Conservation (phyloP, 2,888 invertebrate species). For the Rotaria socialis region DNA sequence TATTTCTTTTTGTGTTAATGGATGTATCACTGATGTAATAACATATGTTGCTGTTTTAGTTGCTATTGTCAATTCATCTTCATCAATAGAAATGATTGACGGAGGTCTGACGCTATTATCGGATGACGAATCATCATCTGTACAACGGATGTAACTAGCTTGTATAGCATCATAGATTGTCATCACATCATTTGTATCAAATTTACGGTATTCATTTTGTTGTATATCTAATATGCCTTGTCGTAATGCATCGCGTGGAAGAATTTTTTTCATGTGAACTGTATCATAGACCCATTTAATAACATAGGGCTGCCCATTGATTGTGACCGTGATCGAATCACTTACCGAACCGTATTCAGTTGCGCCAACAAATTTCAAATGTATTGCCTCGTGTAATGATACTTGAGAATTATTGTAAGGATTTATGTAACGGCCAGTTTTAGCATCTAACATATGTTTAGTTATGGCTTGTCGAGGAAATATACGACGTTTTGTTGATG, state of each 20-base stretch:
- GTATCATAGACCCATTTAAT: constrained; percentile 44
- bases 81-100: constrained; percentile 44
- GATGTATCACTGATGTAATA: constrained; percentile 46
- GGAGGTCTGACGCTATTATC: constrained; percentile 38
- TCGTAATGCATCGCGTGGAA: constrained; percentile 42
- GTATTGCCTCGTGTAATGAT: constrained; percentile 43
- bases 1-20: constrained; percentile 46
- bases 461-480: constrained; percentile 41
- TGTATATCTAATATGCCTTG: constrained; percentile 43
- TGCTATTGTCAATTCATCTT: constrained; percentile 46
- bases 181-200: constrained; percentile 40
- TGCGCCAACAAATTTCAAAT: constrained; percentile 45
- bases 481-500: constrained; percentile 41
- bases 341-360: constrained; percentile 37
- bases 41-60: constrained; percentile 47
- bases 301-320: background rate
- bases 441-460: constrained; percentile 37
- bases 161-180: constrained; percentile 44
- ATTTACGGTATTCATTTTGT: constrained; percentile 42
- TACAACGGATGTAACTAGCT: constrained; percentile 39
- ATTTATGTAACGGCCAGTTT: constrained; percentile 36
- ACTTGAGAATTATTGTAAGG: constrained; percentile 38
- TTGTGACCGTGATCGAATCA: constrained; percentile 36
- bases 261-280: constrained; percentile 39
- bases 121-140: constrained; percentile 6